These are phyloP conservation scores for Harlomillsia oculata DNA, from an alignment of 1,140 invertebrate species.

Conservation along the genomic window DNA sequence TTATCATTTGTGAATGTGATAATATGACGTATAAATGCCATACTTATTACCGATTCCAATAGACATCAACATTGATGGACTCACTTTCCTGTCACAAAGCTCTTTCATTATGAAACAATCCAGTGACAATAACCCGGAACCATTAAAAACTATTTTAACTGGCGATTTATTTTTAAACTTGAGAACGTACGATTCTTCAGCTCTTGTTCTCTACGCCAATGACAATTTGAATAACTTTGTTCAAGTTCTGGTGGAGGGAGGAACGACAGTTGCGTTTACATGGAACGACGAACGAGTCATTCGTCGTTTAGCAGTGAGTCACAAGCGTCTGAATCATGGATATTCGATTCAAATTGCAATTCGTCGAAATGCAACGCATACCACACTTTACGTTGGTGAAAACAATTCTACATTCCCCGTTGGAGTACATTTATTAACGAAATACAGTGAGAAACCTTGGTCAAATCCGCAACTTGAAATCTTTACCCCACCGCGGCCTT, in stretches of 20 bases:
- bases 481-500: constrained; percentile 69
- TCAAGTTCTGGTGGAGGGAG: constrained; percentile 71
- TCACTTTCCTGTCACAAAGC: constrained; percentile 73
- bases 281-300: constrained; percentile 71
- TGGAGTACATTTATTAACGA: constrained; percentile 57
- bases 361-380: constrained; percentile 57
- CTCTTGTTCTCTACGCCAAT: constrained; percentile 78
- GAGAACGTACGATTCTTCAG: constrained; percentile 69
- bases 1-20: no score
- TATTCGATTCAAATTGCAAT: constrained; percentile 77
- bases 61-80: constrained; percentile 81
- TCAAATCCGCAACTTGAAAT: constrained; percentile 72
- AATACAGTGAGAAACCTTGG: constrained; percentile 74
- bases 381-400: constrained; percentile 73
- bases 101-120: constrained; percentile 65
- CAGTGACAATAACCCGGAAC: constrained; percentile 51
- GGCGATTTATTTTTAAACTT: constrained; percentile 76
- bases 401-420: constrained; percentile 58
- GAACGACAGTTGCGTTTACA: constrained; percentile 62
- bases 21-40: background rate
- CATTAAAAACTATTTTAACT: constrained; percentile 60
- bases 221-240: constrained; percentile 90
- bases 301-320: constrained; percentile 41
- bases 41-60: constrained; percentile 41
- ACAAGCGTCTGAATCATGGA: constrained; percentile 55